phyloP scores from a whole-genome alignment of 1,140 invertebrate species.

The Sesamia nonagrioides region DNA sequence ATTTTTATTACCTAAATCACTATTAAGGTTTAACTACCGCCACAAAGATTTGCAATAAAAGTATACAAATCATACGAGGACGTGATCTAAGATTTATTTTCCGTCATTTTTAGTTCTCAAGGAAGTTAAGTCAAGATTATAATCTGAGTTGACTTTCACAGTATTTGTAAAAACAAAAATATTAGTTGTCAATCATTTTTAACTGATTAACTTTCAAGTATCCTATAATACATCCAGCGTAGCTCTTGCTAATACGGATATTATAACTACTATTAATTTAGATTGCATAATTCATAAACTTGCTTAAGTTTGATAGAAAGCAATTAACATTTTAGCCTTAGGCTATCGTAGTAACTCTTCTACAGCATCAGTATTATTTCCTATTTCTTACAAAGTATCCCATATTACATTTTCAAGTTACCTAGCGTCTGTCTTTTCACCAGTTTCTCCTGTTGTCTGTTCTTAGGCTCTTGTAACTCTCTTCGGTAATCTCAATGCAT shows the following conservation, averaged over 20 bases:
- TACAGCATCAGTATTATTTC: neutral
- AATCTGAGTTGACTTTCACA: neutral
- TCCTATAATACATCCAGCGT: slow-evolving; percentile 6
- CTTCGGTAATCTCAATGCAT: neutral
- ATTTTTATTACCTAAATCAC: neutral
- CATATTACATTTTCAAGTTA: neutral
- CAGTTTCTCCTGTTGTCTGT: neutral
- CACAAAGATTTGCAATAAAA: neutral
- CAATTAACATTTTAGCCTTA: slow-evolving; percentile 15
- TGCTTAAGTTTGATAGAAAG: slow-evolving; percentile 4
- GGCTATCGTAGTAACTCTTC: neutral
- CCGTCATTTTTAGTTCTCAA: neutral
- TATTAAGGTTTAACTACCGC: neutral
- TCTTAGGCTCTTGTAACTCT: neutral
- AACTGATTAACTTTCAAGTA: slow-evolving; percentile 20
- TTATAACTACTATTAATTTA: slow-evolving; percentile 15
- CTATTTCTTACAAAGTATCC: neutral
- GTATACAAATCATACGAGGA: neutral
- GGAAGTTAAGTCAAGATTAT: neutral
- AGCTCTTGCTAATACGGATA: slow-evolving; percentile 17
- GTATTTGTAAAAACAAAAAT: neutral
- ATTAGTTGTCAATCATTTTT: slow-evolving; percentile 20
- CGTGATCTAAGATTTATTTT: neutral
- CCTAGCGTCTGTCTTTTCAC: neutral
- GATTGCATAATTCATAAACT: slow-evolving; percentile 8